These are phyloP conservation scores for Sinonovacula constricta DNA, from an alignment of 1,140 invertebrate genomes.

Conservation along the genomic window DNA sequence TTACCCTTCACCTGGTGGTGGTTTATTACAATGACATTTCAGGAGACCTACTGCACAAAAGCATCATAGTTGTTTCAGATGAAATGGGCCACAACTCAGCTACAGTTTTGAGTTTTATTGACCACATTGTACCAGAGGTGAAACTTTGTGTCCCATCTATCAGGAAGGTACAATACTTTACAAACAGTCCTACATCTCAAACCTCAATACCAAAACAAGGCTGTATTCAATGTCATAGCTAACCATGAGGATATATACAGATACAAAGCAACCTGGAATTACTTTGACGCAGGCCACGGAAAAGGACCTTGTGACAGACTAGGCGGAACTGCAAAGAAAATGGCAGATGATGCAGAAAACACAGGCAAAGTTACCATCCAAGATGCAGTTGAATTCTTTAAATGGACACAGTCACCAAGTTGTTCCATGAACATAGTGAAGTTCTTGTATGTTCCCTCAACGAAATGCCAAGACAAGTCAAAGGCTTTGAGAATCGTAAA, in stretches of 20 bases:
- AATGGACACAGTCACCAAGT: conserved; percentile 29
- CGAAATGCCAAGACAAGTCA: too few relatives aligned
- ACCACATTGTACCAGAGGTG: conserved; percentile 17
- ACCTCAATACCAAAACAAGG: too few relatives aligned
- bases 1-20: too few relatives aligned
- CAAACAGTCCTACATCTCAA: conserved; percentile 42
- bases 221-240: conserved; percentile 35
- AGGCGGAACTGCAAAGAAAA: conserved; percentile 24
- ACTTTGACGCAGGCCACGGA: too few relatives aligned
- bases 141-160: conserved; percentile 26
- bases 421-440: too few relatives aligned
- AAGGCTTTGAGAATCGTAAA: conserved; percentile 11
- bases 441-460: too few relatives aligned
- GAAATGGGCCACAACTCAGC: conserved; percentile 34
- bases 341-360: conserved; percentile 47
- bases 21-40: too few relatives aligned
- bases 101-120: conserved; percentile 36
- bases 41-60: too few relatives aligned
- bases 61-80: conserved; percentile 59
- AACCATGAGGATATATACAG: conserved; percentile 23
- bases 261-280: conserved; percentile 37
- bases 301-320: conserved; percentile 39
- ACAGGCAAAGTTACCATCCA: too few relatives aligned
- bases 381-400: conserved; percentile 12
- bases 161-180: conserved; percentile 38